These are phyloP conservation scores for Onychostruthus taczanowskii DNA, from an alignment of 2,113 vertebrate species.

Conservation along the genomic window DNA sequence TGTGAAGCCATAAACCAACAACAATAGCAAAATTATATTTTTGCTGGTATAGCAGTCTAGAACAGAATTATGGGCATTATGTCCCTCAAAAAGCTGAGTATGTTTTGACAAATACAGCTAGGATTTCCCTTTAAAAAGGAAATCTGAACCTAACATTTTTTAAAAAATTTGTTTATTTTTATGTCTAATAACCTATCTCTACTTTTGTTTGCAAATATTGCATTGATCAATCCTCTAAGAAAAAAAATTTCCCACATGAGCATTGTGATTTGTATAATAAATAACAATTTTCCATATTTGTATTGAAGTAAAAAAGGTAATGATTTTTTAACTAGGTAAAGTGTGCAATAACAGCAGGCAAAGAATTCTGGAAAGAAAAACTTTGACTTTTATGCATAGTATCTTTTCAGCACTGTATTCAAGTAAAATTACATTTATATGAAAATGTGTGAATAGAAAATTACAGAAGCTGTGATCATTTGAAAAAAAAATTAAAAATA, in stretches of 20 bases:
- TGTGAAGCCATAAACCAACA: conserved; percentile 17
- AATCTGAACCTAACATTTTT: background rate
- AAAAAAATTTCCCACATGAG: background rate
- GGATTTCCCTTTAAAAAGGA: background rate
- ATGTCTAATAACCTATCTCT: background rate
- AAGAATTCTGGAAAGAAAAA: background rate
- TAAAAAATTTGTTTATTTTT: background rate
- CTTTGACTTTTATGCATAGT: background rate
- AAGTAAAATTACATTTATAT: background rate
- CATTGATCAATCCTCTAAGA: background rate
- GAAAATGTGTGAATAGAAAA: background rate
- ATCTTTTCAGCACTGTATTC: background rate
- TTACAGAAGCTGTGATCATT: background rate
- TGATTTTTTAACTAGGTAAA: background rate
- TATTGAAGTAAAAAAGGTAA: background rate
- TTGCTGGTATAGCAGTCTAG: background rate
- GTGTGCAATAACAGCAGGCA: background rate
- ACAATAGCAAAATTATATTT: background rate
- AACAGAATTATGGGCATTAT: background rate
- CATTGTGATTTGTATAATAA: background rate
- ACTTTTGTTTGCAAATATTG: background rate
- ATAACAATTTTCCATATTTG: background rate
- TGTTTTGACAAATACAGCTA: background rate
- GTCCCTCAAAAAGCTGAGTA: background rate
- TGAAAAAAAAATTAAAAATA: background rate